phyloP scores from a whole-genome alignment of 2,797 vertebrate species.

The Smutsia temminckii region DNA sequence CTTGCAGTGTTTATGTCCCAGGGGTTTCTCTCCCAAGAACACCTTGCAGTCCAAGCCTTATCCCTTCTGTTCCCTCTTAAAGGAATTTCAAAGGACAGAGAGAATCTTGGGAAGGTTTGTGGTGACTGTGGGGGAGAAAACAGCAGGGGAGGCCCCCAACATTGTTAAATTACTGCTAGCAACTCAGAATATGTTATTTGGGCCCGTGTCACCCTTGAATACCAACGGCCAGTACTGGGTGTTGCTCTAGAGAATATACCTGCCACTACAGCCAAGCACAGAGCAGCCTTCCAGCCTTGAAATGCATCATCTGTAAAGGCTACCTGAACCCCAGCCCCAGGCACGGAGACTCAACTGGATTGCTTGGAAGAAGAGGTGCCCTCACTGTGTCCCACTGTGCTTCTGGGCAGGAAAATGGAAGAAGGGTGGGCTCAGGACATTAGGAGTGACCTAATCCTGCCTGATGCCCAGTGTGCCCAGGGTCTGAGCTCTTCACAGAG shows the following conservation, averaged over 20 bases:
- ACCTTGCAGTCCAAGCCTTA: neutral
- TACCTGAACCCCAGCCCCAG: neutral
- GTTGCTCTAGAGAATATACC: neutral
- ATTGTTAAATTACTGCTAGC: neutral
- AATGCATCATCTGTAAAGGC: neutral
- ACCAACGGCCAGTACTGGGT: neutral
- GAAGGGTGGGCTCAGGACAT: neutral
- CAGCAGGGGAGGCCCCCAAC: neutral
- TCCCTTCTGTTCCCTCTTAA: neutral
- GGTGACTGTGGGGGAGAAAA: fast-evolving
- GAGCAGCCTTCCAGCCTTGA: neutral
- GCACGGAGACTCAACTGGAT: neutral
- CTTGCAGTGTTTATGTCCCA: neutral
- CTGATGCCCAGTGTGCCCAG: neutral
- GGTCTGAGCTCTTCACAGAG: neutral
- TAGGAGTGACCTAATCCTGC: neutral
- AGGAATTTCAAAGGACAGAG: neutral
- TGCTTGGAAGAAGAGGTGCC: neutral
- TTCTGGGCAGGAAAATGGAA: neutral
- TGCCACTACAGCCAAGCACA: neutral
- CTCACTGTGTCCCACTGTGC: neutral
- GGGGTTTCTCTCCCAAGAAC: neutral
- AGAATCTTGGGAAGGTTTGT: neutral
- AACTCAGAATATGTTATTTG: neutral
- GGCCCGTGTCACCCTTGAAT: neutral